Evolutionary conservation across 2,113 vertebrate genomes (phyloP).

Genomic region (Neomonachus schauinslandi): DNA sequence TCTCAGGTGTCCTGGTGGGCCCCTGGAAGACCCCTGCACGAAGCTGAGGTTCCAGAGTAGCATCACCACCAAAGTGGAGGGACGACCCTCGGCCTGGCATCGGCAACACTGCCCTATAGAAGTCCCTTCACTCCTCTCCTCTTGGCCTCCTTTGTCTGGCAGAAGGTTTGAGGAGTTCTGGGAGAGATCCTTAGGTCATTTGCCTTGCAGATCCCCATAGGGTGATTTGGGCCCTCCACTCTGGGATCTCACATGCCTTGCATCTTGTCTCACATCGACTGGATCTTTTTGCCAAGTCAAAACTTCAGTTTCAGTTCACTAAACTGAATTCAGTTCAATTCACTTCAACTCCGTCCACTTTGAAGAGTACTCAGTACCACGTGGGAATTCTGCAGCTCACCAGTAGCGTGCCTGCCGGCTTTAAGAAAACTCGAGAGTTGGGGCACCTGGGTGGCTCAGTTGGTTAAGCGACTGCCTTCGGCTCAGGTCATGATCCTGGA

Average conservation of each 20-base stretch:
- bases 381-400: background rate
- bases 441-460: too few species aligned
- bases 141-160: background rate
- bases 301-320: background rate
- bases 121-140: background rate
- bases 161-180: background rate
- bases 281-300: background rate
- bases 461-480: too few species aligned
- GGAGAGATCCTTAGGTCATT: background rate
- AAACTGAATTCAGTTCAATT: too few species aligned
- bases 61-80: background rate
- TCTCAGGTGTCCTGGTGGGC: background rate
- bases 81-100: background rate
- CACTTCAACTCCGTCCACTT: background rate
- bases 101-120: background rate
- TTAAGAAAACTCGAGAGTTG: background rate
- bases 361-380: background rate
- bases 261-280: background rate
- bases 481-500: too few species aligned
- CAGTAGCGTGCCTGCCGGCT: background rate
- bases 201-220: background rate
- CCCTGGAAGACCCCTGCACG: background rate
- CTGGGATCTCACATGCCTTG: background rate
- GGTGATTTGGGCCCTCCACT: background rate
- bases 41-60: background rate